phyloP scores from a whole-genome alignment of 2,113 vertebrate genomes.

The Alligator mississippiensis region DNA sequence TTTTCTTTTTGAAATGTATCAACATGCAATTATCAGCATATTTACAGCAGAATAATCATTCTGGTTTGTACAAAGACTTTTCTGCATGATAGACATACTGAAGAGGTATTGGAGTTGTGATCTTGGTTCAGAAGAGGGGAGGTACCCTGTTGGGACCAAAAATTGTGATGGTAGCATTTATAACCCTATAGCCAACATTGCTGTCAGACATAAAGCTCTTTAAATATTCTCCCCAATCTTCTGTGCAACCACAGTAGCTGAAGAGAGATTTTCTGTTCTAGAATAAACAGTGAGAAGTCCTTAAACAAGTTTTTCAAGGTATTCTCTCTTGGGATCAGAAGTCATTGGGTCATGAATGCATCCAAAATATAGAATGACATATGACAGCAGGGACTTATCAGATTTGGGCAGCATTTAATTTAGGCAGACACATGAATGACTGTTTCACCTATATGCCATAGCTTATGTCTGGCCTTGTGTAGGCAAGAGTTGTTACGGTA shows the following conservation, averaged over 20 bases:
- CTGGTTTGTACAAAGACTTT: conserved; percentile 25
- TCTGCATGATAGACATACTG: not conserved
- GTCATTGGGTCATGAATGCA: not conserved
- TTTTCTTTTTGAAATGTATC: conserved; percentile 28
- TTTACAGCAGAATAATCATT: not conserved
- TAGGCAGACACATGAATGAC: not conserved
- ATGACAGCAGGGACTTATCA: not conserved
- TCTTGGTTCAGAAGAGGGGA: too few species aligned
- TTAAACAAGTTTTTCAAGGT: not conserved
- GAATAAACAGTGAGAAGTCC: not conserved
- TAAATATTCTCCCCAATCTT: not conserved
- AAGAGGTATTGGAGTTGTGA: too few species aligned
- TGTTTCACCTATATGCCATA: too few species aligned
- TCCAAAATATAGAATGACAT: not conserved
- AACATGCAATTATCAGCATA: conserved; percentile 51
- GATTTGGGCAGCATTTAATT: not conserved
- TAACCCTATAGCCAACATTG: not conserved
- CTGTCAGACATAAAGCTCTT: not conserved
- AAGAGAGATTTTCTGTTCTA: not conserved
- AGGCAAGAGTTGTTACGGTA: not conserved
- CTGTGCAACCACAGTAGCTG: not conserved
- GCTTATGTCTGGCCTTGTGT: not conserved
- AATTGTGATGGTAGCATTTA: not conserved
- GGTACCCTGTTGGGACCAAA: too few species aligned
- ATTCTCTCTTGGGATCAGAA: not conserved